Evolutionary conservation across 37 sponge, comb jelly and placozoan genomes (phyloP).

Genomic region (Beroe forskalii): DNA sequence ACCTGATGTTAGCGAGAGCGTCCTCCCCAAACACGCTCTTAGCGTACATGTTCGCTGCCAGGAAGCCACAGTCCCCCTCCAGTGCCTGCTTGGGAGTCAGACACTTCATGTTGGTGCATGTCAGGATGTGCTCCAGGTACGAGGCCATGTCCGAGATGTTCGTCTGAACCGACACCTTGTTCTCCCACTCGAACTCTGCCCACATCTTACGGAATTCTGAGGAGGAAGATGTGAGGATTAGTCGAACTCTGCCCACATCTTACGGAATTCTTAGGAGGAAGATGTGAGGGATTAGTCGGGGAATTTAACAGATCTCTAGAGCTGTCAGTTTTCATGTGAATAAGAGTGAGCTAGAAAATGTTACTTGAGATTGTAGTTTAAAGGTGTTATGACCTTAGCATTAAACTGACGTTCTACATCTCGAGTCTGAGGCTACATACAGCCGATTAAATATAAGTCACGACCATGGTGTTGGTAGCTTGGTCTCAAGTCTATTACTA

Average conservation of each 20-base stretch:
- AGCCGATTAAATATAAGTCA: too few species aligned
- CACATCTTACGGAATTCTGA: conserved; percentile 98
- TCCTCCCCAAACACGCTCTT: conserved; percentile 97
- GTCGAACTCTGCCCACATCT: conserved; percentile 99
- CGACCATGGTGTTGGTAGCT: too few species aligned
- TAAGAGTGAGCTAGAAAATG: too few species aligned
- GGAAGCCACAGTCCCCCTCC: conserved; percentile 92
- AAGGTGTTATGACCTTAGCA: too few species aligned
- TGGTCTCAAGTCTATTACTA: too few species aligned
- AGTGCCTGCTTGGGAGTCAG: conserved; percentile 96
- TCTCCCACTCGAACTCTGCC: conserved; percentile 99
- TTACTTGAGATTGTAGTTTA: too few species aligned
- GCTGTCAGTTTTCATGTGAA: too few species aligned
- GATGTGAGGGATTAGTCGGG: too few species aligned
- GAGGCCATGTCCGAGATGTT: conserved; percentile 80
- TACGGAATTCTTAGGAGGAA: conserved; percentile 80
- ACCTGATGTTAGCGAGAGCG: conserved; percentile 92
- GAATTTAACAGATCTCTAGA: too few species aligned
- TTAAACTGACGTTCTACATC: too few species aligned
- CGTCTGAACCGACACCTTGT: conserved; percentile 91
- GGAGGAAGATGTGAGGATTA: conserved; percentile 91
- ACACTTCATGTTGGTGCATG: conserved; percentile 93
- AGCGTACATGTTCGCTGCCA: conserved; percentile 98
- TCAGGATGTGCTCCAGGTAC: conserved; percentile 84
- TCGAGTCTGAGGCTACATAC: too few species aligned